These are phyloP conservation scores for Actenoides hombroni DNA, from an alignment of 2,113 vertebrate genomes.

Conservation along the genomic window DNA sequence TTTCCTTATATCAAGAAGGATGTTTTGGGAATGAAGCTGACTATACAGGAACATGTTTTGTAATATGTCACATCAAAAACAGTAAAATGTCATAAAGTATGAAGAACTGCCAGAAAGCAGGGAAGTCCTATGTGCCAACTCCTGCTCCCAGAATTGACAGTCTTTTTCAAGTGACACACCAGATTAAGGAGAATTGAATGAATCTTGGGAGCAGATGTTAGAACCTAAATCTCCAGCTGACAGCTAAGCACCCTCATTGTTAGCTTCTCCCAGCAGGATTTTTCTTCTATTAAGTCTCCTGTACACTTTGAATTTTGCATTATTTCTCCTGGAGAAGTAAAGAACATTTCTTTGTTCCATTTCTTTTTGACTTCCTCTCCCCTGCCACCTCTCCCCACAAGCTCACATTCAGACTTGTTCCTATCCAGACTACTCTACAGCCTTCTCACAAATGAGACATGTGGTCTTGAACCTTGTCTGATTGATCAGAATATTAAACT, in stretches of 20 bases:
- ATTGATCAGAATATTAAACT: not conserved
- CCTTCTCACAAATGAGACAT: not conserved
- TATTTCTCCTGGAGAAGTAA: not conserved
- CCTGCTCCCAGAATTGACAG: not conserved
- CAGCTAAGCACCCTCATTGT: not conserved
- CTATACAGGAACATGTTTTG: slow-evolving; percentile 22
- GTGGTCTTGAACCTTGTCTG: not conserved
- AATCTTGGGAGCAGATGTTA: slow-evolving; percentile 31
- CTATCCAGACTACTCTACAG: not conserved
- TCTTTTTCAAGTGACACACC: slow-evolving; percentile 13
- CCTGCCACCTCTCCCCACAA: fast-evolving
- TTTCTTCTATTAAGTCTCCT: not conserved
- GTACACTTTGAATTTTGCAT: not conserved
- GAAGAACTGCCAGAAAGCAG: slow-evolving; percentile 30
- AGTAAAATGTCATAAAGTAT: slow-evolving; percentile 13
- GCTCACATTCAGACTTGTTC: not conserved
- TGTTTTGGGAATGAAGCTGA: not conserved
- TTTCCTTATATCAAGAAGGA: not conserved
- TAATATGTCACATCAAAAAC: slow-evolving; percentile 28
- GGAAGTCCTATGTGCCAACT: not conserved
- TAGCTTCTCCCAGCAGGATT: not conserved
- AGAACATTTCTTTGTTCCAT: not conserved
- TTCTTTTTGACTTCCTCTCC: not conserved
- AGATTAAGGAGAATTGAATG: slow-evolving; percentile 23
- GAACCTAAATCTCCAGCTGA: slow-evolving; percentile 9